Percentiles rank a stretch among this genome's conserved stretches.
Conservation (phyloP, 1,140 invertebrate genomes). For the Zeugodacus cucurbitae region DNA sequence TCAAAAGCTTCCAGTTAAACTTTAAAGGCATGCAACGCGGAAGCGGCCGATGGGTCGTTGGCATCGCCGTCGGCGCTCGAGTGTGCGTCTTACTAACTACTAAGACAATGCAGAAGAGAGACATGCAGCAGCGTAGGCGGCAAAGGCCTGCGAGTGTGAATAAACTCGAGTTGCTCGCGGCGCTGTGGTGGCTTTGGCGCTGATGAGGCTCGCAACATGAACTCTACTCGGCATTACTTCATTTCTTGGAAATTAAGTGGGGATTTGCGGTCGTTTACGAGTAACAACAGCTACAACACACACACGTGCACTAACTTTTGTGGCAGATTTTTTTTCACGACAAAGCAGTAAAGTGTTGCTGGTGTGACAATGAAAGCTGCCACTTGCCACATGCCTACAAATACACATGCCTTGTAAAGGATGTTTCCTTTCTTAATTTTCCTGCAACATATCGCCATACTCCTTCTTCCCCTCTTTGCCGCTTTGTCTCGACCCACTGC, state of each 20-base stretch:
- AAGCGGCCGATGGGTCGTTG: neutral
- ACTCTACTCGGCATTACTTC: neutral
- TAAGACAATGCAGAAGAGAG: neutral
- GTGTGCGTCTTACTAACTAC: neutral
- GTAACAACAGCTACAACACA: neutral
- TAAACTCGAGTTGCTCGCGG: neutral
- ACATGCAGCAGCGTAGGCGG: neutral
- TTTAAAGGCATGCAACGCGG: neutral
- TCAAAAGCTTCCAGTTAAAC: neutral
- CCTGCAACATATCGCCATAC: neutral
- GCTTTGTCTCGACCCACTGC: neutral
- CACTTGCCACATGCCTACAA: neutral
- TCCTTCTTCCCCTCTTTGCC: neutral
- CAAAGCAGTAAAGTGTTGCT: conserved; percentile 16
- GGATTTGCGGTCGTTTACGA: conserved; percentile 24
- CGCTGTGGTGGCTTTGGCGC: neutral
- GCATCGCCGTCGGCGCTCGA: neutral
- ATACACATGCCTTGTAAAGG: neutral
- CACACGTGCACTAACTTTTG: neutral
- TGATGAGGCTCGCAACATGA: neutral
- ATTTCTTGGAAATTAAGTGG: conserved; percentile 30
- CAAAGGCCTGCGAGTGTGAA: neutral
- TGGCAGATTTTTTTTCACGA: neutral
- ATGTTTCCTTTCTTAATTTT: conserved; percentile 5
- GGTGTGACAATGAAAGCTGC: conserved; percentile 22